Base-by-base conservation (phyloP, 2,113 vertebrate species). In the Passer domesticus region DNA sequence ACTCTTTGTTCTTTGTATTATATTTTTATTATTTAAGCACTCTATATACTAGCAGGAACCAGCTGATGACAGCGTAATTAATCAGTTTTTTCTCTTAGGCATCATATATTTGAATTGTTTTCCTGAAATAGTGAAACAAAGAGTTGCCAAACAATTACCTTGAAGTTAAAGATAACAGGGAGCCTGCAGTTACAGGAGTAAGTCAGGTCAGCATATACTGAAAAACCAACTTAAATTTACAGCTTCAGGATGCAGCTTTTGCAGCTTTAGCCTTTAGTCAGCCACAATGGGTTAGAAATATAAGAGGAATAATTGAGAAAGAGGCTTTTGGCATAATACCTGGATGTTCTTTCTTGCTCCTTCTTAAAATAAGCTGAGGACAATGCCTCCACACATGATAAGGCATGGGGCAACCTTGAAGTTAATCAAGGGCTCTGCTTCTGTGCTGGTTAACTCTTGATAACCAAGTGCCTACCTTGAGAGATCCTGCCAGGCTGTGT, bases 301-400 rank as follows among this genome's bases (percentile, higher is more conserved):
- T 49, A 92, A 79, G 88, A 92, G 52, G 87, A 89, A 82, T 95
- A 86, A 90, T 72, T 62, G 72, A 85, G n/a, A 95, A 90, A 95
- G 96, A 96, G 87, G 72, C 91, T 94, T 97, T 95, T 86, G 30
- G 13, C 44, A 47, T 92, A 91, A 83, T 95, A 92, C 81, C 89
- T 92, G 78, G 79, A 82, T 96, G 53, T 89, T 92, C 92, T 94
- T 96, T 81, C 62, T 81, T 91, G 56, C 58, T 94, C 56, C 81
- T 59, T 82, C 84, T 94, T 95, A 95, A 72, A 94, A 95, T 87
- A 94, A 81, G 94, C 91, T 91, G 66, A 53, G 56, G 77, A 90
- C 63, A 76, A 85, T 91, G 59, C 82, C 87, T 95, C 58, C 62
- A 58, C 82, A 90, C 70, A 96, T 77, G 78, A 74, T 88, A 85